A percentile compares a stretch with the other conserved stretches of the same genome.
phyloP scores from a whole-genome alignment of 2,888 invertebrate genomes.

The Caenorhabditis angaria region DNA sequence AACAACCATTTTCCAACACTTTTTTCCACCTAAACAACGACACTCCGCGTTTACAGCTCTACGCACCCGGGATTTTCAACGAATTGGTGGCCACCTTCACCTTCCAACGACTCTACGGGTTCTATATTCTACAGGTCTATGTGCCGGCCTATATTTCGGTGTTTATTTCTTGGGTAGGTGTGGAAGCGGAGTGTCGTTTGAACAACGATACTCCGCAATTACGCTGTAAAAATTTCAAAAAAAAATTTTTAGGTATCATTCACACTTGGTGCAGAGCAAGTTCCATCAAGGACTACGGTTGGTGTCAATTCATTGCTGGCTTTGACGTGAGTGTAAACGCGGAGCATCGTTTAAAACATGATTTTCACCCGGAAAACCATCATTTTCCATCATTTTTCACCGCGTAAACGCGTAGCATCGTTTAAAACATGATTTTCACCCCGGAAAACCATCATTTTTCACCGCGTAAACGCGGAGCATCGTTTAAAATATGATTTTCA shows the following conservation, averaged over 20 bases:
- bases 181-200: not conserved
- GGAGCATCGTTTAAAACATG: no score
- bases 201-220: constrained; percentile 6
- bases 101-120: constrained; percentile 72
- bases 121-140: constrained; percentile 70
- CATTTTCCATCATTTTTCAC: no score
- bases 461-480: no score
- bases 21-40: no score
- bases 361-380: no score
- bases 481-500: no score
- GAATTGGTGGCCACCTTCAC: constrained; percentile 72
- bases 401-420: no score
- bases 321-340: constrained; percentile 49
- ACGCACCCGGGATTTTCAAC: constrained; percentile 72
- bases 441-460: no score
- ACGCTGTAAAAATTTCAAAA: constrained; percentile 14
- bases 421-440: no score
- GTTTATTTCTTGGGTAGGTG: constrained; percentile 66
- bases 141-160: constrained; percentile 72
- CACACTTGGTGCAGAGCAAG: constrained; percentile 70
- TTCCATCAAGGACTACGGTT: constrained; percentile 71
- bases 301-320: constrained; percentile 71
- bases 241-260: constrained; percentile 63
- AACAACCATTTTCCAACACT: no score
- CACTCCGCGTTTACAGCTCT: constrained; percentile 60